These are phyloP conservation scores for Eira barbara DNA, from an alignment of 2,113 vertebrate species.

Conservation along the genomic window DNA sequence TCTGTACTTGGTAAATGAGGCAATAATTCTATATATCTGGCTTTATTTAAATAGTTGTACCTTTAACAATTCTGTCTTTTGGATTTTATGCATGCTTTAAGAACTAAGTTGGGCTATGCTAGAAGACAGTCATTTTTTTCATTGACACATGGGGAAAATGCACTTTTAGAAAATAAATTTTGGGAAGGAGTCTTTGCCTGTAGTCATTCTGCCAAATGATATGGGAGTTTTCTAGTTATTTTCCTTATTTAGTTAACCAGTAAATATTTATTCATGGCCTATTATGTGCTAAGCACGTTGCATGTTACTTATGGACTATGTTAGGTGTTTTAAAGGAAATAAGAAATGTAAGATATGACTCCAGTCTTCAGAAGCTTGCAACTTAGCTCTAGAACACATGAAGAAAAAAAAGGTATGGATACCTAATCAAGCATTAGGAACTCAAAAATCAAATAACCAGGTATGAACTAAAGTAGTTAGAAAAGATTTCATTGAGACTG, in stretches of 20 bases:
- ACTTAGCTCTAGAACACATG: not conserved
- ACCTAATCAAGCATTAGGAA: not conserved
- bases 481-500: not conserved
- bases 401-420: not conserved
- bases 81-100: not conserved
- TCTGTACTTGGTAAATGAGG: constrained; percentile 29
- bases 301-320: not conserved
- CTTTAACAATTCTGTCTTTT: constrained; percentile 2
- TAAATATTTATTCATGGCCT: constrained; percentile 42
- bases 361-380: not conserved
- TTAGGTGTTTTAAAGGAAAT: constrained; percentile 17
- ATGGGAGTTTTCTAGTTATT: constrained; percentile 8
- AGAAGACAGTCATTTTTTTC: not conserved
- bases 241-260: constrained; percentile 30
- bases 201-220: not conserved
- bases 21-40: constrained; percentile 3
- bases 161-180: not conserved
- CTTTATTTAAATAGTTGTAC: not conserved
- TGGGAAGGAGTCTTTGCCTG: not conserved
- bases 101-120: not conserved
- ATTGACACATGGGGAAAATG: not conserved
- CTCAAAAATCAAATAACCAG: not conserved
- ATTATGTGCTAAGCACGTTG: not conserved
- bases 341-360: not conserved
- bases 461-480: not conserved